Conservation (phyloP, 2,888 invertebrate species). For the Rhagophthalmus giganteus region DNA sequence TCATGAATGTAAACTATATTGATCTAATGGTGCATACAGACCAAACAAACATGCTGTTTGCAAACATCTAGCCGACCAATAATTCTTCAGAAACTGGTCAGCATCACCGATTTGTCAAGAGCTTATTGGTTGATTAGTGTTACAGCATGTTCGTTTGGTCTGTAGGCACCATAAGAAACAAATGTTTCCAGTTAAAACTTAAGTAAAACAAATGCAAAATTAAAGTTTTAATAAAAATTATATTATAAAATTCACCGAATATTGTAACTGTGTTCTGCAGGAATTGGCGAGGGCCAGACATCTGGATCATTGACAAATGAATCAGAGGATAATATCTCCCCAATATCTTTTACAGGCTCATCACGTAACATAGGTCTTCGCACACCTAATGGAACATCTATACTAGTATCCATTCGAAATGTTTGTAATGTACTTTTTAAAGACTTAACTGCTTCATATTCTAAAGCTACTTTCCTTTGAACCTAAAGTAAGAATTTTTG, state of each 20-base stretch:
- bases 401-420: slow-evolving; percentile 70
- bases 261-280: slow-evolving; percentile 68
- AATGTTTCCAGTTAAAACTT: not conserved
- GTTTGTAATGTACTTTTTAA: slow-evolving; percentile 75
- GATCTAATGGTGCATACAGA: no score
- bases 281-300: slow-evolving; percentile 86
- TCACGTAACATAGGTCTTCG: slow-evolving; percentile 53
- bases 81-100: no score
- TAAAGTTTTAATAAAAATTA: not conserved
- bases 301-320: slow-evolving; percentile 70
- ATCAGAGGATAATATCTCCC: slow-evolving; percentile 69
- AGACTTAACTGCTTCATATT: slow-evolving; percentile 89
- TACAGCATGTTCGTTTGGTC: no score
- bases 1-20: no score
- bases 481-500: slow-evolving; percentile 62
- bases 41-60: no score
- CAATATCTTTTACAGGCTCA: slow-evolving; percentile 74
- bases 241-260: slow-evolving; percentile 21
- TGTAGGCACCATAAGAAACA: no score
- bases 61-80: no score
- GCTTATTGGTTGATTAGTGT: no score
- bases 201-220: not conserved
- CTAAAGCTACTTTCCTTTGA: slow-evolving; percentile 83
- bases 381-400: slow-evolving; percentile 57
- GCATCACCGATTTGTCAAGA: no score